Evolutionary conservation across 2,888 invertebrate genomes (phyloP), one percentile per base, ranked within the genome.

Genomic region (Plemyria rubiginata): DNA sequence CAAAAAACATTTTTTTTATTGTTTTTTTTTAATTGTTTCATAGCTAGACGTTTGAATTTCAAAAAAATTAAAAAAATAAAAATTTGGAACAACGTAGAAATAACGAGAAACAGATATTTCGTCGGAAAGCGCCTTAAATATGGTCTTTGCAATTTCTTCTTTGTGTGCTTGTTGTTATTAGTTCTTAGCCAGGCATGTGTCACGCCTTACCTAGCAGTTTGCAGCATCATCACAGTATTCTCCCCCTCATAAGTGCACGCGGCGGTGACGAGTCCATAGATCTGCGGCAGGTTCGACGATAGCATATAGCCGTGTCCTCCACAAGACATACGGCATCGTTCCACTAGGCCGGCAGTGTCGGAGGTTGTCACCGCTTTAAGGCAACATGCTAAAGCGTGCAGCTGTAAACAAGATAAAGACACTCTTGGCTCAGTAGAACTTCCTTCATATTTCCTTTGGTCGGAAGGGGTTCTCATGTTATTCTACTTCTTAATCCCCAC

Each of bases 161-260:
- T 22, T 22, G 3, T 2, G 22, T 22, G 22, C 22, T 22, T 38
- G 8, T 11, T 38, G 11, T 38, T 38, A 11, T 3, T 38, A 1
- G 11, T 38, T 11, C 3, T 38, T 22, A 22, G 22, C 2, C 22
- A 38, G 22, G 22, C 22, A 38, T 38, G 36, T 38, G 11, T 8
- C 4, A 41, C 12, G 5, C 43, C 48, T 41, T 74, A 94, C 94
- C 96, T 94, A 0, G 98, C 98, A 12, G 97, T 97, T 88, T 99
- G 99, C 38, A 99, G 89, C 67, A 97, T 91, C 79, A 99, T 93
- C 2, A 99, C 99, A 0, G 98, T 98, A 80, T 99, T 98, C 88
- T 99, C 99, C 7, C 99, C 99, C 87, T 99, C 99, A 74, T 99
- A 99, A 0, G 99, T 99, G 78, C 96, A 96, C 38, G 97, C 96